These are phyloP conservation scores for Regulus satrapa DNA, from an alignment of 2,113 vertebrate genomes.

Conservation along the genomic window DNA sequence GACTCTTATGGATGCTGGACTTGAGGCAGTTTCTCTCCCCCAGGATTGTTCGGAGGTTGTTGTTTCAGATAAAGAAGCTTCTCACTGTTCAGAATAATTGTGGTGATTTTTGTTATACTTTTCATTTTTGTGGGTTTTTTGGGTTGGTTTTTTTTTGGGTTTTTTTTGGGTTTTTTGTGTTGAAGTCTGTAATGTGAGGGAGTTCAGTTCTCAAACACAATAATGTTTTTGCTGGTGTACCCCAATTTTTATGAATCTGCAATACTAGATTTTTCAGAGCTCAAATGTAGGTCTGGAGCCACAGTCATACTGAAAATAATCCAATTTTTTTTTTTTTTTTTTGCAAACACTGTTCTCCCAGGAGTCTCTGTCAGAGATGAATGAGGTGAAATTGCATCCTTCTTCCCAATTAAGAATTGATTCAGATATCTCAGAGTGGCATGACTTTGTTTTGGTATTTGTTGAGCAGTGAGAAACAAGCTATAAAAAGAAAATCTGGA, in stretches of 20 bases:
- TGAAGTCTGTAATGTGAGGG: neutral
- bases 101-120: neutral
- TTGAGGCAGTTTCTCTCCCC: neutral
- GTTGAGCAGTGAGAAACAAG: neutral
- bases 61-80: neutral
- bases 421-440: neutral
- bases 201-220: neutral
- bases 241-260: neutral
- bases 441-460: neutral
- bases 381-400: neutral
- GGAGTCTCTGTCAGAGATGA: neutral
- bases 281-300: neutral
- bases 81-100: neutral
- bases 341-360: neutral
- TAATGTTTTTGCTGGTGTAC: neutral
- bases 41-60: neutral
- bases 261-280: neutral
- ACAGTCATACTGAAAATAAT: neutral
- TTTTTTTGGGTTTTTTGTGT: neutral
- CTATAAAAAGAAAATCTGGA: neutral
- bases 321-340: too few species aligned
- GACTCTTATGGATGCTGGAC: rapidly evolving
- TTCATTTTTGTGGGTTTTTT: too few species aligned
- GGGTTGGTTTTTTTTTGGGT: neutral
- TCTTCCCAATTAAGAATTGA: neutral